Evolutionary conservation across 92 coral and sea anemone genomes (phyloP), one percentile per base, ranked within the genome.

Genomic region (Palythoa grandis): DNA sequence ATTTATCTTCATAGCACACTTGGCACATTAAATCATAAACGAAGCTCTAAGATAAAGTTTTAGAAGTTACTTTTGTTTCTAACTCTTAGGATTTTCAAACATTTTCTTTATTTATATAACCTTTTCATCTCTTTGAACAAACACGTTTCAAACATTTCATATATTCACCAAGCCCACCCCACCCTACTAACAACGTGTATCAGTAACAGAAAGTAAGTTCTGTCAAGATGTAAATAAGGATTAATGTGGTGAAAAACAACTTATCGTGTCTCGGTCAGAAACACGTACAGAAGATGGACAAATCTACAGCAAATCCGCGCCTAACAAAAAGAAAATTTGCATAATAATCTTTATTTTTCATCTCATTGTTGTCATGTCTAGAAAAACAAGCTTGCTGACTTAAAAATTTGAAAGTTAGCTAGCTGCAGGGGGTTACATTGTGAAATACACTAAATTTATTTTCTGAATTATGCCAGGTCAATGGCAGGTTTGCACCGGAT

Each of bases 321-420:
- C 16, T 11, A 40, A 29, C 17, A 60, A 43, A 19, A 20, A 17
- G 6, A 80, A 47, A 47, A 48, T 80, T 80, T 80, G 61, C 75
- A 80, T 80, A 43, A 80, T 7, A 50, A 22, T 66, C 72, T 39
- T 12, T 3, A 65, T 37, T 66, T 66, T 80, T 66, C 19, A 16
- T 80, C 85, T 25, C 60, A 80, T 22, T 11, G 25, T 63, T 79
- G 60, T 80, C 61, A 65, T 61, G 84, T 29, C 19, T n/a, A 79
- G 38, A 25, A 61, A 79, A 38, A 23, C 7, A 12, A 39, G 0
- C 8, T 0, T 3, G 7, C 70, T 5, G 37, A 24, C 19, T 12
- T 25, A 11, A 60, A 61, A 58, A 57, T 35, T 37, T 19, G 1
- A 37, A 16, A 22, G 13, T 60, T 60, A 29, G 43, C 66, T 40